Base-by-base conservation (phyloP, 2,888 invertebrate genomes). In the Hypsopygia costalis region DNA sequence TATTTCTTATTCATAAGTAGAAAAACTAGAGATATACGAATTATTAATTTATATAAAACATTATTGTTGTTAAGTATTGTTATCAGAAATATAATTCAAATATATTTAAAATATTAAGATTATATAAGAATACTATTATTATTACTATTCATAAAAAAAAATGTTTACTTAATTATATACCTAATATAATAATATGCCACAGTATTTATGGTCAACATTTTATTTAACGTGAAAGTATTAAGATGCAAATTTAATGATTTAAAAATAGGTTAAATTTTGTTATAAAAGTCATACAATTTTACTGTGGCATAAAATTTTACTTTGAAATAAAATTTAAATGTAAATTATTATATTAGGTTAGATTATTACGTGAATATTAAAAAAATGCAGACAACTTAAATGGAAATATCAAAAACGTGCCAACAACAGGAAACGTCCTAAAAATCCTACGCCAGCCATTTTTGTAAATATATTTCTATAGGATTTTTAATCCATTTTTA, bases 381-480 rank as follows among this genome's bases (percentile, higher is more conserved):
- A 36, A 22, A 36, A 36, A 11, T 6, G 11, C 37, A 11, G 21
- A 43, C 3, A 41, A 12, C n/a, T 27, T 33, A 34, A 43, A 41
- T 36, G 25, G 16, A 45, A 37, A 69, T 69, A 71, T 75, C 66
- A 69, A 61, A 58, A 56, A 53, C 60, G 77, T 77, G 74, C 75
- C 75, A 76, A 70, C 52, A 49, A 55, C 47, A 49, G 47, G 51
- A 62, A 50, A 63, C 70, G 71, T 76, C 74, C 72, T 54, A 30
- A 4, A 16, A 58, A 56, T 63, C 58, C 58, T 61, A 62, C 34
- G 58, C 62, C 66, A 67, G 50, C 59, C 58, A 59, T 67, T 62
- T 70, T 63, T 77, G 64, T 72, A 74, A 63, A 71, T 73, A 75
- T 72, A 68, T 76, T 69, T 75, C 61, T 67, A 66, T 62, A 60